These are phyloP conservation scores for Phortica variegata DNA, from an alignment of 1,140 invertebrate species.

Conservation along the genomic window DNA sequence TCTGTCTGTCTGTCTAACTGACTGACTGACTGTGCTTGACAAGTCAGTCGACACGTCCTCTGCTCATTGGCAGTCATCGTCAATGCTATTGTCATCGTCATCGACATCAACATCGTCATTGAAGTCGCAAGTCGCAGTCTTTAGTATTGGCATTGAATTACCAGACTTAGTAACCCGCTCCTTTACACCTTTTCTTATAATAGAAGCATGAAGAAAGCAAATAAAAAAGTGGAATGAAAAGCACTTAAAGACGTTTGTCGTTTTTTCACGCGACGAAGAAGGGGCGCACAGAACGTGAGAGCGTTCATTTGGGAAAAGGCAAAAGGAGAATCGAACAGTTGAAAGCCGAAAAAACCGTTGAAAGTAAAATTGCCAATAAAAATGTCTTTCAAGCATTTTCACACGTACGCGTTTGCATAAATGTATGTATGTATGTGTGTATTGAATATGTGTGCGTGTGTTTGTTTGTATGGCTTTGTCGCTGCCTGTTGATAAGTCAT, in stretches of 20 bases:
- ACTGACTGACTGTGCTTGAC: too few species aligned
- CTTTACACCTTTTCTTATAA: too few species aligned
- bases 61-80: too few species aligned
- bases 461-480: not conserved
- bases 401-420: not conserved
- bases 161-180: too few species aligned
- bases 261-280: too few species aligned
- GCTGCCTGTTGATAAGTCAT: not conserved
- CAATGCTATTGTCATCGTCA: too few species aligned
- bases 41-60: too few species aligned
- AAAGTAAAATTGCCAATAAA: conserved; percentile 9
- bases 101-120: too few species aligned
- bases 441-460: not conserved
- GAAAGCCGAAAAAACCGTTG: conserved; percentile 3
- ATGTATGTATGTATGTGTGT: not conserved
- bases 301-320: conserved; percentile 1
- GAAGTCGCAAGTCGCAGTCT: conserved; percentile 1
- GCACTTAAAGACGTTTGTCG: not conserved
- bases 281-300: not conserved
- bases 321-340: not conserved
- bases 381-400: not conserved
- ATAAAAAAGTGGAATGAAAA: not conserved
- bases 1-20: too few species aligned
- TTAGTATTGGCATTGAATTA: conserved; percentile 5
- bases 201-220: not conserved